phyloP scores from a whole-genome alignment of 2,888 invertebrate genomes.

The Syrista parreyssii region DNA sequence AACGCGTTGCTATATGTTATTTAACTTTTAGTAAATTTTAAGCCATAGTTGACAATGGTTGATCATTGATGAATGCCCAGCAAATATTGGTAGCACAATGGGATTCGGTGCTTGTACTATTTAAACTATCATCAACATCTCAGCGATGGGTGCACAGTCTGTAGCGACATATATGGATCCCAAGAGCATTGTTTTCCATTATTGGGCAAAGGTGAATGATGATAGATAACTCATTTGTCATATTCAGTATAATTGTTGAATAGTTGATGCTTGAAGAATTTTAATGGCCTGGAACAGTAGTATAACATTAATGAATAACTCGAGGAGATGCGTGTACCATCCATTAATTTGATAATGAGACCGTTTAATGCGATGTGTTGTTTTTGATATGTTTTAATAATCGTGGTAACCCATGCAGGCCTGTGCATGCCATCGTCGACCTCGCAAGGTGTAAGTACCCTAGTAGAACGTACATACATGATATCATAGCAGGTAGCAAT shows the following conservation, averaged over 20 bases:
- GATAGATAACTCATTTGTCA: neutral
- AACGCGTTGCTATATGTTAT: too few species aligned
- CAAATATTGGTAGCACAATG: too few species aligned
- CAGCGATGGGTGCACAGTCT: too few species aligned
- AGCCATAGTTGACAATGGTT: too few species aligned
- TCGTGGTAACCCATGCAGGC: slow-evolving; percentile 69
- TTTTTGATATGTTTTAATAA: slow-evolving; percentile 57
- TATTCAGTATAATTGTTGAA: neutral
- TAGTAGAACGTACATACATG: slow-evolving; percentile 33
- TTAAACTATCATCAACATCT: too few species aligned
- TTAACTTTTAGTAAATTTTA: too few species aligned
- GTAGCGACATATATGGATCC: too few species aligned
- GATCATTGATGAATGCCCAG: too few species aligned
- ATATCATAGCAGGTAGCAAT: neutral
- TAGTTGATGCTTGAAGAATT: neutral
- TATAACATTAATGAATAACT: neutral
- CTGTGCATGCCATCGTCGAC: slow-evolving; percentile 90
- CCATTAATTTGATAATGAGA: neutral
- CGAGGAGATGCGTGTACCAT: neutral
- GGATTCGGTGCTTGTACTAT: too few species aligned
- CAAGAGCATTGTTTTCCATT: neutral
- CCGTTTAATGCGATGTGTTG: slow-evolving; percentile 41
- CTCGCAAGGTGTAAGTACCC: slow-evolving; percentile 90
- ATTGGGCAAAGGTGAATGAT: neutral
- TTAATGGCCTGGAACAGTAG: neutral